These are phyloP conservation scores for Corythoichthys intestinalis DNA, from an alignment of 2,113 vertebrate species.

Conservation along the genomic window DNA sequence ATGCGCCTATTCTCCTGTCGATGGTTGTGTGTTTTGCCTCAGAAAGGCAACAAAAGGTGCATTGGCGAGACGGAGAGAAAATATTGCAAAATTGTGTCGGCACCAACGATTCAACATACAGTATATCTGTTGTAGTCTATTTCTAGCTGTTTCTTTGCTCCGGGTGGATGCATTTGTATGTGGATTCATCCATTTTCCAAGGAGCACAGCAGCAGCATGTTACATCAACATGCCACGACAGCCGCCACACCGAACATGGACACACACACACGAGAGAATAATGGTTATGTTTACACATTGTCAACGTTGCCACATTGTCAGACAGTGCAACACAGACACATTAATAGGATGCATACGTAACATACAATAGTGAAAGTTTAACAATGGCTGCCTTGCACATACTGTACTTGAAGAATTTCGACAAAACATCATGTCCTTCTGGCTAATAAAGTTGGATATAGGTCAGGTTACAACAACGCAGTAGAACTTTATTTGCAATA, in stretches of 20 bases:
- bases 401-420: neutral
- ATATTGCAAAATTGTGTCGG: conserved; percentile 33
- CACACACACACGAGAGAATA: conserved; percentile 12
- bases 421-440: neutral
- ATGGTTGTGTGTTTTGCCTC: conserved; percentile 15
- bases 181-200: conserved; percentile 38
- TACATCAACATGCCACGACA: conserved; percentile 47
- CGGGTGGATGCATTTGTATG: conserved; percentile 3
- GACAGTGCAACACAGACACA: conserved; percentile 3
- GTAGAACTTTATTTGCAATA: neutral
- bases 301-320: conserved; percentile 17
- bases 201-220: conserved; percentile 52
- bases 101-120: conserved; percentile 27
- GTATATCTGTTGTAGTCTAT: conserved; percentile 43
- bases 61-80: conserved; percentile 17
- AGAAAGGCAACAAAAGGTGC: conserved; percentile 31
- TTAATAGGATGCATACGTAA: conserved; percentile 16
- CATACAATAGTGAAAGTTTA: neutral
- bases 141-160: conserved; percentile 23
- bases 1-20: conserved; percentile 36
- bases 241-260: conserved; percentile 9
- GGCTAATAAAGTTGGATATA: neutral
- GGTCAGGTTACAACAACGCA: neutral
- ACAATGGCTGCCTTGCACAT: neutral
- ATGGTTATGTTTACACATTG: conserved; percentile 16